Conservation (phyloP, 1,140 invertebrate species). For the Drosophila elegans region DNA sequence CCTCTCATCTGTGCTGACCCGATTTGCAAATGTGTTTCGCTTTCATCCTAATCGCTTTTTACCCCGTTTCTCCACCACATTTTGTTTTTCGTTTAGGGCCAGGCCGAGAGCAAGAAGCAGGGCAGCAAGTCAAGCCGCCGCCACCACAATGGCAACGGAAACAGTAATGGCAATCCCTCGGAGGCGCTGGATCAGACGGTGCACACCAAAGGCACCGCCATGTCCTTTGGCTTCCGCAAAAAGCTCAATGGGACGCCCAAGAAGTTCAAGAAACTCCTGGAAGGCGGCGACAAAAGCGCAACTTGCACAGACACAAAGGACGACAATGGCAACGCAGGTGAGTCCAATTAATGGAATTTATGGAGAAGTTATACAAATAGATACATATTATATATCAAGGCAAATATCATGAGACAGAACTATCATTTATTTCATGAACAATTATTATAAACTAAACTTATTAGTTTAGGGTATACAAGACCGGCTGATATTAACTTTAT, state of each 20-base stretch:
- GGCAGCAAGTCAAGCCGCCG: slow-evolving; percentile 61
- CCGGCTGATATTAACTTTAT: no score
- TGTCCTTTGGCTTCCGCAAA: slow-evolving; percentile 85
- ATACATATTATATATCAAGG: no score
- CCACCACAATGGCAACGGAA: slow-evolving; percentile 57
- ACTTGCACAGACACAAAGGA: slow-evolving; percentile 60
- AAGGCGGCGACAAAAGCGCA: slow-evolving; percentile 36
- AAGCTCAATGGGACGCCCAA: slow-evolving; percentile 82
- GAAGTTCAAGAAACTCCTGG: slow-evolving; percentile 81
- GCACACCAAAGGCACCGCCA: slow-evolving; percentile 85
- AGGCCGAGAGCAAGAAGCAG: slow-evolving; percentile 83
- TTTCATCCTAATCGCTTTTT: slow-evolving; percentile 55
- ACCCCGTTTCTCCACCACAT: neutral
- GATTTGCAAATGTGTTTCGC: slow-evolving; percentile 44
- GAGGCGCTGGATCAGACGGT: slow-evolving; percentile 35
- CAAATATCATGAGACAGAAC: no score
- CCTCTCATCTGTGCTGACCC: slow-evolving; percentile 59
- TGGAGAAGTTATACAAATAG: neutral
- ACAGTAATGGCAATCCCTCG: slow-evolving; percentile 38
- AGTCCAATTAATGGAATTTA: slow-evolving; percentile 20
- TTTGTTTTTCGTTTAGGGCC: slow-evolving; percentile 58
- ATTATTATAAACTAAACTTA: no score
- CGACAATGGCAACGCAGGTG: slow-evolving; percentile 83
- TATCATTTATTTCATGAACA: no score
- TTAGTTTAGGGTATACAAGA: no score